Conservation (phyloP, 2,113 vertebrate genomes). For the Amphiprion ocellaris region DNA sequence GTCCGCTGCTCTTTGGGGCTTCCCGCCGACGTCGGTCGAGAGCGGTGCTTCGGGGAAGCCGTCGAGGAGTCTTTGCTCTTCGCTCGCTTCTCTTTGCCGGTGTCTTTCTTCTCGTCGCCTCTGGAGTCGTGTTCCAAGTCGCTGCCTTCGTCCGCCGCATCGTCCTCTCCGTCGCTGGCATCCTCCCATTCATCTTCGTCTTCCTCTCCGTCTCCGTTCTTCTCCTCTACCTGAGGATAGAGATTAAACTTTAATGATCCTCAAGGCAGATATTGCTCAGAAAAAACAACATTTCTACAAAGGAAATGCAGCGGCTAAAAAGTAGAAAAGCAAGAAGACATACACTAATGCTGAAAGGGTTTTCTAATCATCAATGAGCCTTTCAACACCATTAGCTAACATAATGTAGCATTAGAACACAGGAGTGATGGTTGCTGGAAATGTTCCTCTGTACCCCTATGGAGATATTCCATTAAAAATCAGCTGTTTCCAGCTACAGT, state of each 20-base stretch:
- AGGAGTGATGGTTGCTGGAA: too few relatives aligned
- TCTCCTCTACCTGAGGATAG: slow-evolving; percentile 52
- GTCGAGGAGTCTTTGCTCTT: slow-evolving; percentile 40
- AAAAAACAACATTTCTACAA: too few relatives aligned
- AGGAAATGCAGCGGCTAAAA: too few relatives aligned
- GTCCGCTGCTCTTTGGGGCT: slow-evolving; percentile 81
- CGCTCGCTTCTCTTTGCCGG: slow-evolving; percentile 59
- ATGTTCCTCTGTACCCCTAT: too few relatives aligned
- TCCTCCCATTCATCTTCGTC: slow-evolving; percentile 76
- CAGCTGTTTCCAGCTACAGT: too few relatives aligned
- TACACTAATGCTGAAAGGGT: too few relatives aligned
- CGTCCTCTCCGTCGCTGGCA: slow-evolving; percentile 64
- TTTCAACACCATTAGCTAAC: too few relatives aligned
- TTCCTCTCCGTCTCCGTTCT: slow-evolving; percentile 50
- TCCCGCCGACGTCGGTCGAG: slow-evolving; percentile 27
- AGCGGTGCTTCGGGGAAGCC: background rate
- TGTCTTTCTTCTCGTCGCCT: slow-evolving; percentile 62
- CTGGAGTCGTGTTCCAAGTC: slow-evolving; percentile 61
- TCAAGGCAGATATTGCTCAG: too few relatives aligned
- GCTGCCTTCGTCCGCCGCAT: slow-evolving; percentile 35
- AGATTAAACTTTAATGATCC: background rate
- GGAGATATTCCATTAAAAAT: too few relatives aligned
- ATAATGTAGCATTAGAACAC: too few relatives aligned
- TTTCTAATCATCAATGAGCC: too few relatives aligned
- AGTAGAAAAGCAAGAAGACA: too few relatives aligned